These are phyloP conservation scores for Allobates femoralis DNA, from an alignment of 2,797 vertebrate species.

Conservation along the genomic window DNA sequence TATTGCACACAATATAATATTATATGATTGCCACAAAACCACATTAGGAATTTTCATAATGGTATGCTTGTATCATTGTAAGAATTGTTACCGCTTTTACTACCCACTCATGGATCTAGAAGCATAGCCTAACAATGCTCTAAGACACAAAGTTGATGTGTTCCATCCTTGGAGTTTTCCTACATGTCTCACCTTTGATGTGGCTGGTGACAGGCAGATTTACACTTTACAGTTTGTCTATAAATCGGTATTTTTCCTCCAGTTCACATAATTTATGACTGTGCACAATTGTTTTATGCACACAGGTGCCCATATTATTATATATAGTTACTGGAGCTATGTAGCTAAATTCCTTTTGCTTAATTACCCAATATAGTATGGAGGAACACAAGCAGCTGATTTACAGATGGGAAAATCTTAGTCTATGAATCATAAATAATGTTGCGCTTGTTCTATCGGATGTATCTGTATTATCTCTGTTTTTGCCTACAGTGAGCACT, in stretches of 20 bases:
- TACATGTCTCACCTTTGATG: not conserved
- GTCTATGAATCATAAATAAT: not conserved
- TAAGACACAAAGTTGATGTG: not conserved
- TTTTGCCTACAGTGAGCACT: not conserved
- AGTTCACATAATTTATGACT: not conserved
- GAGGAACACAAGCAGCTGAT: not conserved
- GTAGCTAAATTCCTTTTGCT: not conserved
- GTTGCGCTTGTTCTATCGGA: not conserved
- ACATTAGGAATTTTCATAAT: not conserved
- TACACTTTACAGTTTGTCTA: not conserved
- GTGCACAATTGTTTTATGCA: not conserved
- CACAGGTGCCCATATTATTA: not conserved
- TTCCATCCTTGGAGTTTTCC: not conserved
- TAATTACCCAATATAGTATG: not conserved
- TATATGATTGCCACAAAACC: not conserved
- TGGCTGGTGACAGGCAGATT: not conserved
- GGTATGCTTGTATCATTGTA: not conserved
- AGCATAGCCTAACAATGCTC: not conserved
- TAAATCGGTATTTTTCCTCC: not conserved
- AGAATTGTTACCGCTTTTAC: not conserved
- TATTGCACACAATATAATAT: not conserved
- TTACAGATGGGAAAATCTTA: not conserved
- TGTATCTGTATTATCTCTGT: constrained; percentile 13
- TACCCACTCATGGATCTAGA: not conserved
- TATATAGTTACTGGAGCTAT: not conserved